These are phyloP conservation scores for Mesorhabditis belari DNA, from an alignment of 2,888 invertebrate species.

Conservation along the genomic window DNA sequence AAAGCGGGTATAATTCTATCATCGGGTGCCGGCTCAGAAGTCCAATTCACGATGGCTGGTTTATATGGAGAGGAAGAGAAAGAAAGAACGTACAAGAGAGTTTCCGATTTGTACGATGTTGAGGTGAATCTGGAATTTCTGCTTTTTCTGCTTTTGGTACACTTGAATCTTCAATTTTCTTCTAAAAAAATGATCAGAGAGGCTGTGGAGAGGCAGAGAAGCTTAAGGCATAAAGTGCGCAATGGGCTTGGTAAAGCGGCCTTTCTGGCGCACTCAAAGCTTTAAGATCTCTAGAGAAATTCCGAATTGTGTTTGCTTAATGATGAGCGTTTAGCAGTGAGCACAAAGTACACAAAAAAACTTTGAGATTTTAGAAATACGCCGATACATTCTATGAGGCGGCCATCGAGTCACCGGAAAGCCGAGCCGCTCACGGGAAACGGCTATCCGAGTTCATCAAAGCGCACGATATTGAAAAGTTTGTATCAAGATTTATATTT, in stretches of 20 bases:
- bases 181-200: no score
- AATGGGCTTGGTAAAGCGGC: no score
- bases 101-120: slow-evolving; percentile 42
- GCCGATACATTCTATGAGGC: slow-evolving; percentile 45
- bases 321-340: no score
- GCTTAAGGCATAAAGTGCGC: no score
- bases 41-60: slow-evolving; percentile 50
- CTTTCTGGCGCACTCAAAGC: no score
- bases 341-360: not conserved
- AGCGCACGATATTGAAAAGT: slow-evolving; percentile 50
- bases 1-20: slow-evolving; percentile 47
- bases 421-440: slow-evolving; percentile 36
- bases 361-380: slow-evolving; percentile 18
- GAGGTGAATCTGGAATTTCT: slow-evolving; percentile 18
- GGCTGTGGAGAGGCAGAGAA: no score
- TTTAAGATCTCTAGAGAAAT: no score
- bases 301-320: no score
- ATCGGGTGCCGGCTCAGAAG: slow-evolving; percentile 51
- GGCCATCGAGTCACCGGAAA: slow-evolving; percentile 35
- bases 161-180: no score
- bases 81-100: slow-evolving; percentile 45
- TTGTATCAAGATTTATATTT: slow-evolving; percentile 6
- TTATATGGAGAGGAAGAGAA: slow-evolving; percentile 46
- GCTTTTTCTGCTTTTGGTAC: no score
- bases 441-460: slow-evolving; percentile 48